A percentile compares a stretch with the other conserved stretches of the same genome.
phyloP scores from a whole-genome alignment of 2,797 vertebrate genomes.

The Eptatretus atami region DNA sequence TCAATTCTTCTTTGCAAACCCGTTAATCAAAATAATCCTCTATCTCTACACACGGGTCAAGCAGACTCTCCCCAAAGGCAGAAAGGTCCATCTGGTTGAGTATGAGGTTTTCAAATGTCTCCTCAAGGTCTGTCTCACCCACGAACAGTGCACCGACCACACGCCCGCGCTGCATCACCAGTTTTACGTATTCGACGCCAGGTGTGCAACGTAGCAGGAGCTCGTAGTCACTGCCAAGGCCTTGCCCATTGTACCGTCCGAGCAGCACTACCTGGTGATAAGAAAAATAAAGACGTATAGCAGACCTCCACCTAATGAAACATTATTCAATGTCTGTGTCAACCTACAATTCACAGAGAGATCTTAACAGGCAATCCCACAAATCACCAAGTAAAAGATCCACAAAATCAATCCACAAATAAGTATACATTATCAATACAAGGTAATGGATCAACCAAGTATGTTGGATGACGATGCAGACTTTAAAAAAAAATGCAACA shows the following conservation, averaged over 20 bases:
- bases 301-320: too few relatives aligned
- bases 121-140: conserved; percentile 66
- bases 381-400: too few relatives aligned
- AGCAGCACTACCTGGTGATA: conserved; percentile 41
- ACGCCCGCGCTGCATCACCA: conserved; percentile 33
- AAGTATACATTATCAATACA: too few relatives aligned
- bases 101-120: conserved; percentile 92
- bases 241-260: conserved; percentile 65
- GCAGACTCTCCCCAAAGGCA: conserved; percentile 38
- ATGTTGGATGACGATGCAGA: too few relatives aligned
- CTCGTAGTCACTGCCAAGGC: conserved; percentile 35
- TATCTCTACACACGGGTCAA: conserved; percentile 62
- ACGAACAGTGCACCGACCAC: conserved; percentile 70
- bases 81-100: conserved; percentile 83
- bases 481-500: too few relatives aligned
- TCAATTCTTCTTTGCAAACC: conserved; percentile 24
- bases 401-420: too few relatives aligned
- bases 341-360: too few relatives aligned
- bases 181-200: conserved; percentile 54
- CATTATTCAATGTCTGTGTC: too few relatives aligned
- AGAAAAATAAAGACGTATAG: too few relatives aligned
- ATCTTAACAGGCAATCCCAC: too few relatives aligned
- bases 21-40: conserved; percentile 97
- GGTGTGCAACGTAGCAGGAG: conserved; percentile 55
- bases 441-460: too few relatives aligned